Conservation (phyloP, 2,113 vertebrate genomes). For the Larimichthys polyactis region DNA sequence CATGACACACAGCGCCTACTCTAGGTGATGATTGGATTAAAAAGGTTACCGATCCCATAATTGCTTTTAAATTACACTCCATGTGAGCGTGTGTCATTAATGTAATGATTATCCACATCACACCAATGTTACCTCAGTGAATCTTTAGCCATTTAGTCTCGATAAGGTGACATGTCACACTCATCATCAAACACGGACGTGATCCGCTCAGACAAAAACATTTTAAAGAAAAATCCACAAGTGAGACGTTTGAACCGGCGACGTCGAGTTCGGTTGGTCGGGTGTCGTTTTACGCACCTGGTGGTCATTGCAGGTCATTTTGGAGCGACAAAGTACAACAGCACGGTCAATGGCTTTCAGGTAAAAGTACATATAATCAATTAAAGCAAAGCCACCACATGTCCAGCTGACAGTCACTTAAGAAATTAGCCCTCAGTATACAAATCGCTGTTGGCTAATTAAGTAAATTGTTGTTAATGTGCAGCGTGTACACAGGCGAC, state of each 20-base stretch:
- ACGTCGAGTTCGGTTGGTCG: neutral
- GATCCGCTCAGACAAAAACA: slow-evolving; percentile 43
- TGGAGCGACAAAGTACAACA: neutral
- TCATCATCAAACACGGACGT: slow-evolving; percentile 57
- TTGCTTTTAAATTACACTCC: slow-evolving; percentile 82
- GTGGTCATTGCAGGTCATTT: slow-evolving; percentile 8
- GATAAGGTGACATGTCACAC: slow-evolving; percentile 70
- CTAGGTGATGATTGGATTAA: slow-evolving; percentile 77
- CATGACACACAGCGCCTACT: slow-evolving; percentile 58
- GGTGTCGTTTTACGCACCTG: slow-evolving; percentile 29
- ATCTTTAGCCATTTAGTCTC: slow-evolving; percentile 72
- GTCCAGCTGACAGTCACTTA: slow-evolving; percentile 76
- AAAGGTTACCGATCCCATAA: slow-evolving; percentile 81
- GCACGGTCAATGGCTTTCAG: slow-evolving; percentile 11
- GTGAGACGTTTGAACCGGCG: neutral
- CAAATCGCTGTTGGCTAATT: slow-evolving; percentile 78
- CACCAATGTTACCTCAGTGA: slow-evolving; percentile 71
- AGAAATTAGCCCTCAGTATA: slow-evolving; percentile 72
- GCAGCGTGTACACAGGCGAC: slow-evolving; percentile 46
- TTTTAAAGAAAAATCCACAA: slow-evolving; percentile 5
- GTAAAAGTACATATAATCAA: slow-evolving; percentile 63
- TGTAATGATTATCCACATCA: slow-evolving; percentile 77
- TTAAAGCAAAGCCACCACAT: slow-evolving; percentile 64
- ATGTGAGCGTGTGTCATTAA: slow-evolving; percentile 73
- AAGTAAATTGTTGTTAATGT: slow-evolving; percentile 80